Base-by-base conservation (phyloP, 2,888 invertebrate genomes). In the Dynastes hyllus region DNA sequence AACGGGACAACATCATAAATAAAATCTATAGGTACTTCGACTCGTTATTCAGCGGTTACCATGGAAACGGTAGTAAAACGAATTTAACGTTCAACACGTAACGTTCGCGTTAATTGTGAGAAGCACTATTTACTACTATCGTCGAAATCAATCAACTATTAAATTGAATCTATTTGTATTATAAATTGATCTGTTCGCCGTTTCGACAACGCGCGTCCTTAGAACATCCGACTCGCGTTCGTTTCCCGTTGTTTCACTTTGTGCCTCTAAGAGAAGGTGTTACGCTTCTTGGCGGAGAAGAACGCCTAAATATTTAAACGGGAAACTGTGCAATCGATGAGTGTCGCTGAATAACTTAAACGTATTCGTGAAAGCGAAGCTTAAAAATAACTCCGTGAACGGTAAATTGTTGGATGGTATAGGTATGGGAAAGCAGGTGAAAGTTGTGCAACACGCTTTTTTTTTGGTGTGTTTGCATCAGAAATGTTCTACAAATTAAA, bases 101-200 rank as follows among this genome's bases (percentile, higher is more conserved):
- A 32, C 63, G 32, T 13, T 63, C 50, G n/a, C 6, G 29, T 29
- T 51, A 69, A 69, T 51, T 29, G 69, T 29, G 51, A 51, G 63
- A 32, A 63, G 63, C 32, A 51, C 13, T 51, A 69, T 53, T 69
- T 51, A 51, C 50, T 45, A 11, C 45, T 69, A 69, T 69, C 32
- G 27, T 51, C 27, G 53, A 16, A 29, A 29, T 69, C 69, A 69
- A 69, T 69, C 69, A 69, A 51, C 29, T 69, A 69, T 29, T 27
- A 69, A 69, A 69, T 69, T 69, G 69, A 29, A 50, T 27, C 51
- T 69, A 51, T 69, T 69, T 69, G 51, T 53, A 53, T 51, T 69
- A 69, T 69, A 69, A 69, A 69, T 69, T 29, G 69, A 69, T 69
- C 69, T 29, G 69, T 69, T 69, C 29, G 69, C 69, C 69, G 22